Percentiles rank a stretch among this genome's conserved stretches.
Conservation (phyloP, 2,888 invertebrate genomes). For the Amphimallon solstitiale region DNA sequence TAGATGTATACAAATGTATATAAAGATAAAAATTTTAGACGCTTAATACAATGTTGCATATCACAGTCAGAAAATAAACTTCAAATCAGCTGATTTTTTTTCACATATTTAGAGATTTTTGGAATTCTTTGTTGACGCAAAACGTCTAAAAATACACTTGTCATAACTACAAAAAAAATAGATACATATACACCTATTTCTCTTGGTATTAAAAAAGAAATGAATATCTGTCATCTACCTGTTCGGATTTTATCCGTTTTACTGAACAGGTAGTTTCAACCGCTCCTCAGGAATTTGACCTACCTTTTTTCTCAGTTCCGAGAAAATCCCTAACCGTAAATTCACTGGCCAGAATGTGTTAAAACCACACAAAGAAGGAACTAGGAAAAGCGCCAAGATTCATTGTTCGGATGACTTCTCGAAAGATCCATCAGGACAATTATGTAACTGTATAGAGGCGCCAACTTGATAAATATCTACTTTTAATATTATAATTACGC, state of each 20-base stretch:
- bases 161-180: neutral
- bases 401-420: neutral
- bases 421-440: neutral
- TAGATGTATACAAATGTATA: neutral
- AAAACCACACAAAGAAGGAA: neutral
- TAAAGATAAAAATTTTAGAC: too few relatives aligned
- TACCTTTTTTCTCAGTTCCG: slow-evolving; percentile 16
- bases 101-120: neutral
- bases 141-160: neutral
- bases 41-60: neutral
- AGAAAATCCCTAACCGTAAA: slow-evolving; percentile 19
- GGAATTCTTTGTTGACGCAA: neutral
- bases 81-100: slow-evolving; percentile 29
- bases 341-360: neutral
- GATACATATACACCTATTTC: neutral
- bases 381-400: neutral
- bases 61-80: slow-evolving; percentile 14
- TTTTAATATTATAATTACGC: slow-evolving; percentile 30
- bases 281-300: slow-evolving; percentile 18
- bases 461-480: slow-evolving; percentile 29
- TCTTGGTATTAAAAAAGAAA: neutral
- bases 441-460: slow-evolving; percentile 28
- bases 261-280: slow-evolving; percentile 29
- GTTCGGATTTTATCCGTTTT: neutral
- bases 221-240: slow-evolving; percentile 19